Percentiles rank a stretch among this genome's conserved stretches.
Conservation (phyloP, 2,113 vertebrate species). For the Tenebrosternarchus preto region DNA sequence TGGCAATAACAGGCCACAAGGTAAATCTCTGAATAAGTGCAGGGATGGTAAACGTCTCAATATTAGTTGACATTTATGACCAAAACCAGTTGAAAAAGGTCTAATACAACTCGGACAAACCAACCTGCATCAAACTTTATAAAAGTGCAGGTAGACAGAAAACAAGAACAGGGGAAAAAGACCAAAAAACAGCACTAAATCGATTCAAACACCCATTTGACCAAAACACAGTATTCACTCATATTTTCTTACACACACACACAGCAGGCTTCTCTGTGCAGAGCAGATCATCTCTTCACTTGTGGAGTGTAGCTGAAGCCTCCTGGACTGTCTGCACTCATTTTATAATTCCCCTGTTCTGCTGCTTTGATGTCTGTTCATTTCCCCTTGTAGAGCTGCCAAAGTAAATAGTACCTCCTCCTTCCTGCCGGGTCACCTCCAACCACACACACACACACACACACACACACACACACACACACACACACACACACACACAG, state of each 20-base stretch:
- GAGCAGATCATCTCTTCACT: too few relatives aligned
- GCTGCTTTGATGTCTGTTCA: slow-evolving; percentile 81
- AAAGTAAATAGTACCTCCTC: slow-evolving; percentile 75
- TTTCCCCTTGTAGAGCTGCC: slow-evolving; percentile 77
- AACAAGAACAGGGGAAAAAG: not conserved
- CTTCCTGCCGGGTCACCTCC: slow-evolving; percentile 72
- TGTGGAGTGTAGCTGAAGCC: too few relatives aligned
- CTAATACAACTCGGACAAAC: not conserved
- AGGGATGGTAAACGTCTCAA: not conserved
- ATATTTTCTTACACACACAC: not conserved
- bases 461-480: slow-evolving; percentile 33
- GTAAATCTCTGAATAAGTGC: too few relatives aligned
- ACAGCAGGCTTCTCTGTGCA: too few relatives aligned
- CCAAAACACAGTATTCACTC: not conserved
- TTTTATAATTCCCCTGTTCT: slow-evolving; percentile 69
- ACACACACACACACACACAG: slow-evolving; percentile 44
- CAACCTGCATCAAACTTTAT: not conserved
- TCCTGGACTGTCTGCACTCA: slow-evolving; percentile 64
- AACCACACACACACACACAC: slow-evolving; percentile 49
- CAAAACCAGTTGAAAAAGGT: not conserved
- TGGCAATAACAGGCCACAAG: too few relatives aligned
- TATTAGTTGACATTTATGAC: not conserved
- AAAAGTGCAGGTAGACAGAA: not conserved
- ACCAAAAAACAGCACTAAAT: not conserved
- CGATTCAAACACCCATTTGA: not conserved